Base-by-base conservation (phyloP, 2,888 invertebrate species). In the Torymus auratus region DNA sequence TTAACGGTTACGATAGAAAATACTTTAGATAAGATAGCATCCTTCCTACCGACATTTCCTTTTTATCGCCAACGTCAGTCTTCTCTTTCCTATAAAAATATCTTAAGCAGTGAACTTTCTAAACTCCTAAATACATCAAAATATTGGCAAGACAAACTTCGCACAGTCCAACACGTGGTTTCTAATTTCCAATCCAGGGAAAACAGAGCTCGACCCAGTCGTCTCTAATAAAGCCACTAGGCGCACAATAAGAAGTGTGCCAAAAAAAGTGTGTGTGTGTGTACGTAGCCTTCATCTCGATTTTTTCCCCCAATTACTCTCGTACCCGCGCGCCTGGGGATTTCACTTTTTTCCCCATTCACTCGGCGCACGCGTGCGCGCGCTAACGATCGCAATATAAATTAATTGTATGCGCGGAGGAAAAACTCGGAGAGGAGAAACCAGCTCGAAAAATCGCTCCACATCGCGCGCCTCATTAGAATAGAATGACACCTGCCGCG, bases 321-420 rank as follows among this genome's bases (percentile, higher is more conserved):
- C 17, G 12, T 55, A 17, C 41, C 23, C 12, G 15, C 3, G 17
- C 52, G 13, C 41, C 61, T 14, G n/a, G n/a, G 50, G 56, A 74
- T 82, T 82, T 78, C 78, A 75, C 75, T 78, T 82, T 82, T 78
- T 75, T 74, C 77, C 68, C 78, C 73, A 20, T 69, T 64, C 53
- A 50, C 52, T 62, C 41, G 7, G 7, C 7, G 7, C 41, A 41
- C 41, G 41, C 53, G 52, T 11, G 53, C 41, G 41, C 53, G 52
- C 14, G 28, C 67, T 15, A 62, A 17, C 52, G 68, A 64, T 62
- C 62, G 70, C n/a, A 17, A 28, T 78, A 70, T 58, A 78, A 81
- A 81, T 81, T 78, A 81, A 81, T 73, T 78, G 61, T 14, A 20
- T 15, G 50, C 15, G 53, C 15, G 20, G 14, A 67, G 58, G 53